phyloP scores from a whole-genome alignment of 2,797 vertebrate genomes.

The Dicrostonyx torquatus region DNA sequence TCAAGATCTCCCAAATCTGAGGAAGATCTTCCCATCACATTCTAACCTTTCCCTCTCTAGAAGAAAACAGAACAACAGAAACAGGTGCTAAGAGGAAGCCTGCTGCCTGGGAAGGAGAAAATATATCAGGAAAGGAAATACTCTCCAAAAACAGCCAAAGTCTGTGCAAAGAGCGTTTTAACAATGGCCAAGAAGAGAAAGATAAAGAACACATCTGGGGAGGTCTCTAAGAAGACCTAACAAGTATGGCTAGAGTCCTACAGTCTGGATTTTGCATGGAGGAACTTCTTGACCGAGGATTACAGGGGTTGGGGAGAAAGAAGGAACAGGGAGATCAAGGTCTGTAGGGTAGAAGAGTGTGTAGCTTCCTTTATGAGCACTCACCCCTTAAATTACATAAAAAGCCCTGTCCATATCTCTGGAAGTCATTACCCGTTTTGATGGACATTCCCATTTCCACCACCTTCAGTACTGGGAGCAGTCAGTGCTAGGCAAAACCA shows the following conservation, averaged over 20 bases:
- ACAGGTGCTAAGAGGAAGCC: neutral
- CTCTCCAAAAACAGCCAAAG: neutral
- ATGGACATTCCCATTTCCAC: neutral
- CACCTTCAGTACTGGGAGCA: neutral
- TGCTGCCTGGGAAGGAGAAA: neutral
- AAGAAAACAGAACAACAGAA: neutral
- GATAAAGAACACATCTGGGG: neutral
- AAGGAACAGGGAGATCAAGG: accelerated
- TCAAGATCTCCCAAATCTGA: neutral
- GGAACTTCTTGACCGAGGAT: neutral
- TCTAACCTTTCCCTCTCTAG: too few species aligned
- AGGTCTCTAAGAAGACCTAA: neutral
- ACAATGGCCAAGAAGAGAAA: neutral
- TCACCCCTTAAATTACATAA: neutral
- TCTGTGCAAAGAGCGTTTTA: neutral
- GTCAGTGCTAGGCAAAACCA: neutral
- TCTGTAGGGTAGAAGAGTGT: accelerated
- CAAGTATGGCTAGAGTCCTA: neutral
- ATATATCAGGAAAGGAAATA: neutral
- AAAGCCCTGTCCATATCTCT: neutral
- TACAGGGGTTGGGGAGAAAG: neutral
- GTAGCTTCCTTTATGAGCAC: neutral
- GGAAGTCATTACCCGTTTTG: neutral
- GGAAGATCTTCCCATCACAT: neutral
- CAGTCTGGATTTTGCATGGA: neutral